These are phyloP conservation scores for Epinephelus moara DNA, from an alignment of 2,113 vertebrate species.

Conservation along the genomic window DNA sequence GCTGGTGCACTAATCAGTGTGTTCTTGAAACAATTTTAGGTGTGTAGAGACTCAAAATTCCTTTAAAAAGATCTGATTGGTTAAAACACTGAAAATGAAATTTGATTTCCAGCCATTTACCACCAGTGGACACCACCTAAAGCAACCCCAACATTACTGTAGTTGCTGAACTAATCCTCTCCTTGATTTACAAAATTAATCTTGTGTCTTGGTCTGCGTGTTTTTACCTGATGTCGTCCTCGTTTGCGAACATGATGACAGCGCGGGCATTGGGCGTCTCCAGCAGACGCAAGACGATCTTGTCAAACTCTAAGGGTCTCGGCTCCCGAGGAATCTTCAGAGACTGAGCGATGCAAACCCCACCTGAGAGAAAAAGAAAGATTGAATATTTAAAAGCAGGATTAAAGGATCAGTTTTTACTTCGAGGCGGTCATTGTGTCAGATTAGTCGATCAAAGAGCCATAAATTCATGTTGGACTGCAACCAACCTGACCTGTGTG, in stretches of 20 bases:
- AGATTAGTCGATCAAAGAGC: neutral
- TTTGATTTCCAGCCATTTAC: too few relatives aligned
- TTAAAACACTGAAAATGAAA: too few relatives aligned
- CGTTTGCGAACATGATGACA: constrained; percentile 96
- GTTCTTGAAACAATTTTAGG: too few relatives aligned
- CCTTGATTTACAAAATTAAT: neutral
- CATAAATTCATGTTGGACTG: neutral
- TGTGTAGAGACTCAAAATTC: too few relatives aligned
- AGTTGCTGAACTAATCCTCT: too few relatives aligned
- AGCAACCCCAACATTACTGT: too few relatives aligned
- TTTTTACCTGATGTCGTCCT: constrained; percentile 95
- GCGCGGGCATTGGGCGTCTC: constrained; percentile 96
- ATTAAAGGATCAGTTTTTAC: neutral
- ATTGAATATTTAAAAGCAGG: neutral
- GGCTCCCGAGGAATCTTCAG: constrained; percentile 96
- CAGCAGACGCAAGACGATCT: constrained; percentile 92
- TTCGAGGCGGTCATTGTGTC: neutral
- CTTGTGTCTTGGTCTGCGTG: neutral
- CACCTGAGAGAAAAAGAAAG: constrained; percentile 82
- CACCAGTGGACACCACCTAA: too few relatives aligned
- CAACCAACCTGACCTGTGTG: neutral
- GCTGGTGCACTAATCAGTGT: too few relatives aligned
- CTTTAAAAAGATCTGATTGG: too few relatives aligned
- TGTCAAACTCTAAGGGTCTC: constrained; percentile 93
- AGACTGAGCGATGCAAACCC: constrained; percentile 97